Percentiles rank a stretch among this genome's conserved stretches.
Conservation (phyloP, 2,797 vertebrate genomes). For the Pitangus sulphuratus region DNA sequence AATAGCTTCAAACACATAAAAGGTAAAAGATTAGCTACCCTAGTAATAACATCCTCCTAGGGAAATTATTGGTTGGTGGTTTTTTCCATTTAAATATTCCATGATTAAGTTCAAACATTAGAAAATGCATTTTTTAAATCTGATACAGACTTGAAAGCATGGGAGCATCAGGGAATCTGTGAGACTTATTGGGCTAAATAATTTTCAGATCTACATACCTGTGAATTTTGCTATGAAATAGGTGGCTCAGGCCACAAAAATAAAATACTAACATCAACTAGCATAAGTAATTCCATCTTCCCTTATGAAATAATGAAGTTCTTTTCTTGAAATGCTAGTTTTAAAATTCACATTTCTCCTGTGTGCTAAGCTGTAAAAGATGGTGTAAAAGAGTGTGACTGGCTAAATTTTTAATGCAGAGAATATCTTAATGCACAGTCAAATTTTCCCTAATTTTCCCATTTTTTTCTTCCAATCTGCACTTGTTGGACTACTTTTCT, state of each 20-base stretch:
- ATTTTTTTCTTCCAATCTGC: background rate
- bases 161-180: background rate
- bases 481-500: background rate
- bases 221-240: background rate
- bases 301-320: background rate
- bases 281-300: background rate
- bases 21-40: background rate
- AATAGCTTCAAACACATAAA: background rate
- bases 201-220: background rate
- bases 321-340: background rate
- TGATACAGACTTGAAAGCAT: background rate
- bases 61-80: background rate
- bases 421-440: background rate
- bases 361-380: background rate
- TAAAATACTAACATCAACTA: background rate
- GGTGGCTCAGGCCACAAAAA: background rate
- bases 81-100: background rate
- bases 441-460: background rate
- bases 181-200: background rate
- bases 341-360: background rate
- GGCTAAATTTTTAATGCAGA: background rate
- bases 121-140: background rate
- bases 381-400: background rate
- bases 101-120: background rate
- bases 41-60: background rate